Conservation (phyloP, 1,140 invertebrate species). For the Samia ricini region DNA sequence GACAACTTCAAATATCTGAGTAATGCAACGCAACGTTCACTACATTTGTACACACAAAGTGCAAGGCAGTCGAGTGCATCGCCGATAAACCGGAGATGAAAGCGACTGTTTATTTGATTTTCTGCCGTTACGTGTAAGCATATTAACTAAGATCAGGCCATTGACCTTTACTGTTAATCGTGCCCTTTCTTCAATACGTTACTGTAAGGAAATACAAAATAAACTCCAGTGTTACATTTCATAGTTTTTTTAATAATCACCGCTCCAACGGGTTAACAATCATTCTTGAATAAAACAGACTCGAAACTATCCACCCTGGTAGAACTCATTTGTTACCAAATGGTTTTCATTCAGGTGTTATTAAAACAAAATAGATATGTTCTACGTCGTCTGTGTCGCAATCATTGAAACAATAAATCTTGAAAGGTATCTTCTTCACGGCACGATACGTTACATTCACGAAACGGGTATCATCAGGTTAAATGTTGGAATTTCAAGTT, state of each 20-base stretch:
- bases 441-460: conserved; percentile 31
- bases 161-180: conserved; percentile 41
- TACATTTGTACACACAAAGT: conserved; percentile 61
- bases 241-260: too few relatives aligned
- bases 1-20: conserved; percentile 48
- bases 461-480: conserved; percentile 10
- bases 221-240: not conserved
- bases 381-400: conserved; percentile 34
- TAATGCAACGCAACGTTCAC: conserved; percentile 43
- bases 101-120: conserved; percentile 75
- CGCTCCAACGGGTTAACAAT: too few relatives aligned
- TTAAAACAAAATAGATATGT: conserved; percentile 59
- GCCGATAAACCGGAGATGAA: conserved; percentile 72
- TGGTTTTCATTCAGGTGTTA: conserved; percentile 44
- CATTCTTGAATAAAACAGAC: too few relatives aligned
- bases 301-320: not conserved
- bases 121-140: conserved; percentile 50
- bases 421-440: conserved; percentile 15
- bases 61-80: conserved; percentile 72
- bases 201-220: conserved; percentile 18
- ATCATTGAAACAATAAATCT: conserved; percentile 59
- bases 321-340: conserved; percentile 1
- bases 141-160: conserved; percentile 58
- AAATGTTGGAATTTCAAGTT: not conserved
- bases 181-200: conserved; percentile 38